These are phyloP conservation scores for Petrophora chlorosata DNA, from an alignment of 2,888 invertebrate genomes.

Conservation along the genomic window DNA sequence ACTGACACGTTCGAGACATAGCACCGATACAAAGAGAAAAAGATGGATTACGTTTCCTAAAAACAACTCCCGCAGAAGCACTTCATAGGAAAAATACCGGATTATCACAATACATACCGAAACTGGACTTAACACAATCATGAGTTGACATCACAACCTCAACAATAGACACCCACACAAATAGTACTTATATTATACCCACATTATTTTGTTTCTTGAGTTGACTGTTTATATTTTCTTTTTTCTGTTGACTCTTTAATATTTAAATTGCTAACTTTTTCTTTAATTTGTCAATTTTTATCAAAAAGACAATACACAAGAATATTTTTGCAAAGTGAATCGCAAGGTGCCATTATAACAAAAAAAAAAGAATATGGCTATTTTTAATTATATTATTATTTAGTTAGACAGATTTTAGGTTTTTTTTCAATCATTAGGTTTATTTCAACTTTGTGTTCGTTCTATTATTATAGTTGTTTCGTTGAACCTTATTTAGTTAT, in stretches of 20 bases:
- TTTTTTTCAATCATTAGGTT: conserved; percentile 63
- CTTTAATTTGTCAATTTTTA: conserved; percentile 26
- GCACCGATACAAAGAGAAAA: conserved; percentile 67
- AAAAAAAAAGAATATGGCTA: conserved; percentile 71
- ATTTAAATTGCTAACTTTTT: conserved; percentile 14
- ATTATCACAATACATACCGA: conserved; percentile 38
- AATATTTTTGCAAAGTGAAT: conserved; percentile 62
- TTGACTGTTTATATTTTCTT: conserved; percentile 19
- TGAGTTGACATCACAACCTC: conserved; percentile 24
- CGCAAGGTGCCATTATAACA: conserved; percentile 76
- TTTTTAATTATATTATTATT: conserved; percentile 59
- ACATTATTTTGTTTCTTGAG: conserved; percentile 13
- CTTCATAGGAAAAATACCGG: conserved; percentile 38
- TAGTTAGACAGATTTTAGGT: conserved; percentile 67
- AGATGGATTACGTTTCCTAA: conserved; percentile 49
- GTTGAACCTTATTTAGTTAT: conserved; percentile 54
- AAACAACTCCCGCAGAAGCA: conserved; percentile 66
- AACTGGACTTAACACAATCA: conserved; percentile 39
- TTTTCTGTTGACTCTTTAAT: conserved; percentile 19
- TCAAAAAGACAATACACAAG: conserved; percentile 40
- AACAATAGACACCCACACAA: conserved; percentile 14
- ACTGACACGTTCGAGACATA: conserved; percentile 70
- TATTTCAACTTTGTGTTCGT: conserved; percentile 74
- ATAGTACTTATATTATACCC: conserved; percentile 2
- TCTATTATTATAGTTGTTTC: conserved; percentile 52